phyloP scores from a whole-genome alignment of 2,797 vertebrate genomes.

The Pterois miles region DNA sequence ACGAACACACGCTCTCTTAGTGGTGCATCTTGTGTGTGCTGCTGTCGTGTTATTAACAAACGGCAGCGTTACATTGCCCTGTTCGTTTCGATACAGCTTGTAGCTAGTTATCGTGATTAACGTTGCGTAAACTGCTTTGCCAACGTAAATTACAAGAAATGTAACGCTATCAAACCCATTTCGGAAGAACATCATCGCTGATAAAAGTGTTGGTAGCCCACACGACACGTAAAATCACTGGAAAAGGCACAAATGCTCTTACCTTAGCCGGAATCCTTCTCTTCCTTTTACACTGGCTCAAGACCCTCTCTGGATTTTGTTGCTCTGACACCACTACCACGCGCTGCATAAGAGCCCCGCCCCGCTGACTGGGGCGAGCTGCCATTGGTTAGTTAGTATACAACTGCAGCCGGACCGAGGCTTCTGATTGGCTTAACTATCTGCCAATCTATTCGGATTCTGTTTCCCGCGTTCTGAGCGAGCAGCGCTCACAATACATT shows the following conservation, averaged over 20 bases:
- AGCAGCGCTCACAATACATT: slow-evolving; percentile 42
- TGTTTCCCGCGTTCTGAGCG: slow-evolving; percentile 72
- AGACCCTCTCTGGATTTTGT: slow-evolving; percentile 67
- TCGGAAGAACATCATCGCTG: fast-evolving
- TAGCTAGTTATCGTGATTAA: slow-evolving; percentile 38
- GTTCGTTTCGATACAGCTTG: not conserved
- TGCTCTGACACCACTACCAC: slow-evolving; percentile 75
- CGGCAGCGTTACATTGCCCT: not conserved
- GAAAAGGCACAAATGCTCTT: slow-evolving; percentile 21
- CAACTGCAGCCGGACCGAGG: slow-evolving; percentile 37
- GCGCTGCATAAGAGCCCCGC: slow-evolving; percentile 58
- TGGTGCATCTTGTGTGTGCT: not conserved
- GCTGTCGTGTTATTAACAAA: not conserved
- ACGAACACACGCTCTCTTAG: not conserved
- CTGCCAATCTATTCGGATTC: slow-evolving; percentile 73
- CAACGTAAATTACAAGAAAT: not conserved
- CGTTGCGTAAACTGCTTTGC: slow-evolving; percentile 31
- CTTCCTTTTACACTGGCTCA: slow-evolving; percentile 40
- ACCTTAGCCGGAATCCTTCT: slow-evolving; percentile 60
- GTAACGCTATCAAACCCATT: not conserved
- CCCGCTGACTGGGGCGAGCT: slow-evolving; percentile 11
- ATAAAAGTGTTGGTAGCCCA: not conserved
- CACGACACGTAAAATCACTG: not conserved
- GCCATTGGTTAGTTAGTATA: slow-evolving; percentile 36
- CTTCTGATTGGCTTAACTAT: slow-evolving; percentile 43